A percentile compares a stretch with the other conserved stretches of the same genome.
These are phyloP conservation scores for Zoanthus gigantus DNA, from an alignment of 92 coral and sea anemone genomes.

Conservation along the genomic window DNA sequence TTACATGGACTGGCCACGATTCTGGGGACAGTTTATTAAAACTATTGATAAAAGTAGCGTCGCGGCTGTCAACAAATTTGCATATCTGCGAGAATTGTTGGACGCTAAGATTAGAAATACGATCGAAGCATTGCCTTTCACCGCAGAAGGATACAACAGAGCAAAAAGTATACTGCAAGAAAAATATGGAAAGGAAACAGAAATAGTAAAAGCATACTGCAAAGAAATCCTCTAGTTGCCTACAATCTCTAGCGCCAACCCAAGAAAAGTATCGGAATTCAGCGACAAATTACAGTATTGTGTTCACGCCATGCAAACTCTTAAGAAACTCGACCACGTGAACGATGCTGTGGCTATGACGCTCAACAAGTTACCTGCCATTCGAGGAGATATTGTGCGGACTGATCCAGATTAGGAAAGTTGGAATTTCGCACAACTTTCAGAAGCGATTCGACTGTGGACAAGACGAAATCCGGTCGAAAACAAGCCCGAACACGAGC, in stretches of 20 bases:
- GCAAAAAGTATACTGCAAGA: constrained; percentile 61
- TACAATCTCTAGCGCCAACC: constrained; percentile 35
- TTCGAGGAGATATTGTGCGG: neutral
- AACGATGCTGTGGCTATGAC: constrained; percentile 40
- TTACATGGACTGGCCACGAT: too few species aligned
- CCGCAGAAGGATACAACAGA: constrained; percentile 61
- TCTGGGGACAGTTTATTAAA: too few species aligned
- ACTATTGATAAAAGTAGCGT: constrained; percentile 50
- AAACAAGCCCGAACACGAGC: constrained; percentile 32
- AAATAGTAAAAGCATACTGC: constrained; percentile 60
- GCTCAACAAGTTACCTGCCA: too few species aligned
- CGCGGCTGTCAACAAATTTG: constrained; percentile 56
- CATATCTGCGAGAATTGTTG: constrained; percentile 55
- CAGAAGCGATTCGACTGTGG: constrained; percentile 59
- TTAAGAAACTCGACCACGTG: constrained; percentile 63
- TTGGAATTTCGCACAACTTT: constrained; percentile 47
- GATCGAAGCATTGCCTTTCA: constrained; percentile 61
- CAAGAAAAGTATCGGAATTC: constrained; percentile 54
- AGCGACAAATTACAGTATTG: constrained; percentile 59
- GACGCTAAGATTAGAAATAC: constrained; percentile 40
- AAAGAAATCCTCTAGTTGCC: constrained; percentile 64
- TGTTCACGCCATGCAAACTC: constrained; percentile 63
- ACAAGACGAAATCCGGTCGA: constrained; percentile 56
- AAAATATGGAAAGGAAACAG: constrained; percentile 62
- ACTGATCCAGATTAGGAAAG: constrained; percentile 54